Evolutionary conservation across 1,140 invertebrate species (phyloP), one percentile per base, ranked within the genome.

Genomic region (Octopus bimaculoides): DNA sequence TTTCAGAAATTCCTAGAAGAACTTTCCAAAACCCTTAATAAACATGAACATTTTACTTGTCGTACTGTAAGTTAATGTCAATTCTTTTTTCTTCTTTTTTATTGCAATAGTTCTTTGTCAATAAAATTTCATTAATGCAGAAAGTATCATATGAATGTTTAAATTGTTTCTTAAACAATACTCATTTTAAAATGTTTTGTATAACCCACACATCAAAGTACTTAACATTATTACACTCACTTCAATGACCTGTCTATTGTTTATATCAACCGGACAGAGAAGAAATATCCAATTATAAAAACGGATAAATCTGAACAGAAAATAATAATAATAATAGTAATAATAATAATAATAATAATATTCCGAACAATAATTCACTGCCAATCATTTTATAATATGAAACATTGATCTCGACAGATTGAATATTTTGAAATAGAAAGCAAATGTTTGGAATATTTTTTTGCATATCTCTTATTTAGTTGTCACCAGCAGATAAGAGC

Each of bases 41-140:
- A 92, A 78, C 96, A 98, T 91, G 93, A 95, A 80, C 96, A 98
- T 90, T 99, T 96, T 89, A 94, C 94, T 7, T 97, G 96, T 82
- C 92, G 97, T 82, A 95, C 96, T 89, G 90, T 91, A 85, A 86
- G 83, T 84, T 56, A 52, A 71, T 52, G 75, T 78, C 56, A 41
- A 41, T 20, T 71, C 54, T 79, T 54, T 77, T 61, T 77, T 69
- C 6, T 14, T 14, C 5, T 14, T 3, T 8, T 6, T 17, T n/a
- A n/a, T 6, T 69, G 26, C 26, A 14, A n/a, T 14, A n/a, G 3
- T 69, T 69, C 4, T 41, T 41, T 41, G 26, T 41, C 17, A 10
- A 61, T 61, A 9, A 10, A 61, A 10, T 3, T 61, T 0, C 17
- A 17, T 61, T 61, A 41, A 2, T 41, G 26, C 26, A 41, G 26